Conservation (phyloP, 1,140 invertebrate species). For the Drosophila serrata region DNA sequence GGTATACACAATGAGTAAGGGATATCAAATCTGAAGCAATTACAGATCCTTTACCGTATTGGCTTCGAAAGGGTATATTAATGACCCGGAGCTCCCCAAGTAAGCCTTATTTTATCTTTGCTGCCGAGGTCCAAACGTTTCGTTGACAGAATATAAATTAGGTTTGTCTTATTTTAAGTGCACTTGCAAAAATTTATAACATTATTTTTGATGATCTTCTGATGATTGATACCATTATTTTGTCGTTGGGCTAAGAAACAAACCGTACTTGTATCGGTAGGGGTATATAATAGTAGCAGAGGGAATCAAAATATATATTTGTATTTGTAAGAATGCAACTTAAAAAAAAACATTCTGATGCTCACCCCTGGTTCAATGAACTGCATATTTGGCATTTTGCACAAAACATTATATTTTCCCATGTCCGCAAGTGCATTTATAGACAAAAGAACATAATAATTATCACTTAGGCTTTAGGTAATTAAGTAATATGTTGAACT, state of each 20-base stretch:
- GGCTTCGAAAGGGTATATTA: neutral
- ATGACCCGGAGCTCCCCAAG: neutral
- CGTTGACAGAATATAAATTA: constrained; percentile 69
- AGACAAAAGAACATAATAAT: neutral
- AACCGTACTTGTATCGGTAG: neutral
- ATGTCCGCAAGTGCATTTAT: neutral
- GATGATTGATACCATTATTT: constrained; percentile 50
- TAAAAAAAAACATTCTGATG: neutral
- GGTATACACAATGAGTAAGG: neutral
- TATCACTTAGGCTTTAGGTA: neutral
- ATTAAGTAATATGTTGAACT: constrained; percentile 5
- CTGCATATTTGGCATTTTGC: constrained; percentile 27
- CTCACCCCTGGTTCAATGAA: constrained; percentile 28
- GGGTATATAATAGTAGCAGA: neutral
- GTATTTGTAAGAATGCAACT: neutral
- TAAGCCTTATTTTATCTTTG: constrained; percentile 16
- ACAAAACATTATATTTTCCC: constrained; percentile 29
- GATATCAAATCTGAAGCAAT: neutral
- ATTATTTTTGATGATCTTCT: constrained; percentile 67
- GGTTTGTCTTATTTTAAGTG: constrained; percentile 57
- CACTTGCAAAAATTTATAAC: constrained; percentile 56
- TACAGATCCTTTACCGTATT: neutral
- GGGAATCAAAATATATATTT: neutral
- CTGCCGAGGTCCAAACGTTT: constrained; percentile 11
- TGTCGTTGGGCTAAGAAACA: neutral